A percentile compares a stretch with the other conserved stretches of the same genome.
Evolutionary conservation across 1,140 invertebrate species (phyloP).

Genomic region (Neomicropteryx cornuta): DNA sequence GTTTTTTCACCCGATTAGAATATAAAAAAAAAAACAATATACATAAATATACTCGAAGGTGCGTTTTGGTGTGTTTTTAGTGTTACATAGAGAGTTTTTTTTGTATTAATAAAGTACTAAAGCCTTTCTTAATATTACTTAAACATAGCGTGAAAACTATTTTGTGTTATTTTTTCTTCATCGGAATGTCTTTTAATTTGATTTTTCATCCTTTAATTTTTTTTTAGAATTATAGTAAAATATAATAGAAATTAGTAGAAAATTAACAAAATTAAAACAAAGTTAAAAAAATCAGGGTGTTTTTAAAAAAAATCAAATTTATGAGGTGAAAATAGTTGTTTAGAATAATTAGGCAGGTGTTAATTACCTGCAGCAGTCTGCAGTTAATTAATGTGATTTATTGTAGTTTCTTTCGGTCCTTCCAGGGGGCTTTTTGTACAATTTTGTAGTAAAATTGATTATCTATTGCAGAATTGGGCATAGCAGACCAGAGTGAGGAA

Average conservation of each 20-base stretch:
- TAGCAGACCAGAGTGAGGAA: conserved; percentile 12
- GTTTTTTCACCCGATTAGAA: no score
- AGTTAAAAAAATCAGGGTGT: conserved; percentile 17
- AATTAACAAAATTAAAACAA: conserved; percentile 13
- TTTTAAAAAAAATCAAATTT: no score
- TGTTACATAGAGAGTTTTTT: neutral
- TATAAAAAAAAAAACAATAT: conserved; percentile 1
- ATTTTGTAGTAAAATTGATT: neutral
- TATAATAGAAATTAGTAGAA: conserved; percentile 11
- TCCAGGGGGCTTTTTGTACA: no score
- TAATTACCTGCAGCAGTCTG: no score
- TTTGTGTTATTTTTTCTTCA: no score
- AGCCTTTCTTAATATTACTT: no score
- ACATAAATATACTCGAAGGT: neutral
- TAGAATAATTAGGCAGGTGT: no score
- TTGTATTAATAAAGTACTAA: neutral
- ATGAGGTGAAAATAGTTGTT: no score
- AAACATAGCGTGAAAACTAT: no score
- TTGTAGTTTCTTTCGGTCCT: no score
- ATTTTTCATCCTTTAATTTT: neutral
- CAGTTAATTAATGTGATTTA: no score
- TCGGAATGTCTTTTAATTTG: no score
- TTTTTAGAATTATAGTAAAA: conserved; percentile 26
- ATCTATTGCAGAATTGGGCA: conserved; percentile 1
- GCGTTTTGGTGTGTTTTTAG: neutral